Percentiles rank a stretch among this genome's conserved stretches.
These are phyloP conservation scores for Clusia tigrina DNA, from an alignment of 2,888 invertebrate species.

Conservation along the genomic window DNA sequence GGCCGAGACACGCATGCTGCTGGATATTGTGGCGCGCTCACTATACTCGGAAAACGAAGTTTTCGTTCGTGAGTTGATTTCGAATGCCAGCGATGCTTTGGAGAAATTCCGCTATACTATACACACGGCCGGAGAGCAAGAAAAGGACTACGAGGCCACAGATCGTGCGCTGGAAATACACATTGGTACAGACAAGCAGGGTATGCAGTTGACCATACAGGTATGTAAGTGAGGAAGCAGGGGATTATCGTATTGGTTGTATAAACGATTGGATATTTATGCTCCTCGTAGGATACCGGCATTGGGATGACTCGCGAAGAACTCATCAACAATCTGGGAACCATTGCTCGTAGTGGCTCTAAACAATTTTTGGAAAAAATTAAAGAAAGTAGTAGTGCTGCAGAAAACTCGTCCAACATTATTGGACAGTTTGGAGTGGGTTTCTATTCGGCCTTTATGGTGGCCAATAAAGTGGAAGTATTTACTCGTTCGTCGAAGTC, in stretches of 20 bases:
- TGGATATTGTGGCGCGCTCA: constrained; percentile 97
- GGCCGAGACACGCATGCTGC: constrained; percentile 93
- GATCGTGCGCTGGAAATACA: constrained; percentile 85
- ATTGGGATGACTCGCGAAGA: constrained; percentile 96
- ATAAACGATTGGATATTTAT: neutral
- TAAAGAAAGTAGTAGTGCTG: constrained; percentile 71
- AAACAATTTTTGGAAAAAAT: constrained; percentile 90
- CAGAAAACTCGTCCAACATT: constrained; percentile 76
- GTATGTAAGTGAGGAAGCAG: constrained; percentile 62
- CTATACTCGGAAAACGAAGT: constrained; percentile 98
- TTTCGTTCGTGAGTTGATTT: constrained; percentile 93
- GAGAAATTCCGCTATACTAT: constrained; percentile 90
- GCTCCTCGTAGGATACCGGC: constrained; percentile 78
- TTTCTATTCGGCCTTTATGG: constrained; percentile 98
- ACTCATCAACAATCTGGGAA: constrained; percentile 88
- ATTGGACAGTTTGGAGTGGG: constrained; percentile 99
- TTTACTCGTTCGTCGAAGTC: constrained; percentile 77
- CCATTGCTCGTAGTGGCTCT: constrained; percentile 95
- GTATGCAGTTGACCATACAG: constrained; percentile 85
- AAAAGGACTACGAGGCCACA: constrained; percentile 66
- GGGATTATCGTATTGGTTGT: neutral
- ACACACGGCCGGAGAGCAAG: constrained; percentile 66
- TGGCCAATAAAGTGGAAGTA: constrained; percentile 93
- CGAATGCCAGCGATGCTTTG: constrained; percentile 96
- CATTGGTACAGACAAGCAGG: constrained; percentile 86